Percentiles rank a stretch among this genome's conserved stretches.
These are phyloP conservation scores for Apocheima hispidaria DNA, from an alignment of 2,888 invertebrate species.

Conservation along the genomic window DNA sequence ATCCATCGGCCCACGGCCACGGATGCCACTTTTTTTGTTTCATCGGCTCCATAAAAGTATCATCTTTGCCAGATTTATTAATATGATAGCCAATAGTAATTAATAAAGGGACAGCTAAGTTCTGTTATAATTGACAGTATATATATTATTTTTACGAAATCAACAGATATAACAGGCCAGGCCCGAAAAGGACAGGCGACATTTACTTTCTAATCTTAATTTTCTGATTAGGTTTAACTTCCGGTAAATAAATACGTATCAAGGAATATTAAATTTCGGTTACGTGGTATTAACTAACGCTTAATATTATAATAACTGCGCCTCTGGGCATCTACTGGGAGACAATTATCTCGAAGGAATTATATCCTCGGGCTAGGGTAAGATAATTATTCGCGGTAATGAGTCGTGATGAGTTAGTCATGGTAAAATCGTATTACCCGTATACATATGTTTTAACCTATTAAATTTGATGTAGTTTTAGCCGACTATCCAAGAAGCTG, in stretches of 20 bases:
- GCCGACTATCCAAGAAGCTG: too few relatives aligned
- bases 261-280: constrained; percentile 11
- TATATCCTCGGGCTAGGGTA: background rate
- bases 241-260: constrained; percentile 7
- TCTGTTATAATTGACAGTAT: too few relatives aligned
- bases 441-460: too few relatives aligned
- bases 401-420: background rate
- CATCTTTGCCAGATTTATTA: too few relatives aligned
- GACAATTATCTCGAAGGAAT: constrained; percentile 10
- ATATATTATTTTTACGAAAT: too few relatives aligned
- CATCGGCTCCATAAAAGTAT: too few relatives aligned
- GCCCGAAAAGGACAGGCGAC: background rate
- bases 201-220: background rate
- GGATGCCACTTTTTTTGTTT: too few relatives aligned
- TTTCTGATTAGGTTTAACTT: background rate
- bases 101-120: too few relatives aligned
- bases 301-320: constrained; percentile 12
- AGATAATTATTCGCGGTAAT: constrained; percentile 8
- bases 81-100: too few relatives aligned
- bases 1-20: too few relatives aligned
- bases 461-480: too few relatives aligned
- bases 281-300: constrained; percentile 10
- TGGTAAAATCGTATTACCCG: background rate
- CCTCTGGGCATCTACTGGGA: constrained; percentile 1
- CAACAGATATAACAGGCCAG: too few relatives aligned